Percentiles rank a stretch among this genome's conserved stretches.
Evolutionary conservation across 2,888 invertebrate genomes (phyloP).

Genomic region (Cataglyphis rosenhaueri): DNA sequence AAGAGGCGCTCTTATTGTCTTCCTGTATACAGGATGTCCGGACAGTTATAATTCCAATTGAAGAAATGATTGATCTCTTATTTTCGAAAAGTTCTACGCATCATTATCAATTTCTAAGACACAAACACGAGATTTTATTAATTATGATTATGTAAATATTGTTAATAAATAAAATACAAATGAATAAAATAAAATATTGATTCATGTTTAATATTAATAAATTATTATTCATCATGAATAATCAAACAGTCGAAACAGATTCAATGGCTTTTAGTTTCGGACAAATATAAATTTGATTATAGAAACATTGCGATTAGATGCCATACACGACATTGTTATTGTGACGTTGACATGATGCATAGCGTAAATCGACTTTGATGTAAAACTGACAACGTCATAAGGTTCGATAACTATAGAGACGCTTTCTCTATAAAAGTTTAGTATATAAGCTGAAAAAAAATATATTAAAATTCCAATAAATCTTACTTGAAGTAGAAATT

Average conservation of each 20-base stretch:
- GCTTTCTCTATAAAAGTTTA: background rate
- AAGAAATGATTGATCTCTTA: background rate
- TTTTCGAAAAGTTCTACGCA: background rate
- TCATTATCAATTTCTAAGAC: background rate
- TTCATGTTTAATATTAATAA: slow-evolving; percentile 2
- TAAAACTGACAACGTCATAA: background rate
- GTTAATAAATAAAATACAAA: background rate
- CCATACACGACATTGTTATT: slow-evolving; percentile 7
- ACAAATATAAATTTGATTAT: slow-evolving; percentile 26
- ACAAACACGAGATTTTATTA: background rate
- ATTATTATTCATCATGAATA: background rate
- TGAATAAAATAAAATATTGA: background rate
- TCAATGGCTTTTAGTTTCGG: slow-evolving; percentile 14
- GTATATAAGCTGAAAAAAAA: background rate
- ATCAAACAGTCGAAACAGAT: background rate
- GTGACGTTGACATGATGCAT: slow-evolving; percentile 18
- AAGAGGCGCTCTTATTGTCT: background rate
- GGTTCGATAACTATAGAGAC: background rate
- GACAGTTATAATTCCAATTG: background rate
- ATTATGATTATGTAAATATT: background rate
- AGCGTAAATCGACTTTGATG: slow-evolving; percentile 28
- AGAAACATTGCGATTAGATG: slow-evolving; percentile 16
- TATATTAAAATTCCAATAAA: background rate
- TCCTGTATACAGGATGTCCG: background rate
- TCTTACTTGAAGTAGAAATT: background rate